Evolutionary conservation across 2,888 invertebrate genomes (phyloP).

Genomic region (Agrochola lychnidis): DNA sequence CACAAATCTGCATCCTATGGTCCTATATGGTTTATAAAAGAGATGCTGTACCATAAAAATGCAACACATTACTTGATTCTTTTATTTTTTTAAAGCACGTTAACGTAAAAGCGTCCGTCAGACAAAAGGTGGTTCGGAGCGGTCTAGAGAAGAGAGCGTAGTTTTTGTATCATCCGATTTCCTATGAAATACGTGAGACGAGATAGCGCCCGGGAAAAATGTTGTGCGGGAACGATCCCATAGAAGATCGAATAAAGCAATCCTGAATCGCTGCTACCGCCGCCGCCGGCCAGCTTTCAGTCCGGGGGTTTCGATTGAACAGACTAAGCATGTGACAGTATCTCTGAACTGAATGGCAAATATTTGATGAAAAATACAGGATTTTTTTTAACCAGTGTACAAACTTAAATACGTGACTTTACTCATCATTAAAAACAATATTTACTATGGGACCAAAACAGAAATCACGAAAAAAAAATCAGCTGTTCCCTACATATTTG

Average conservation of each 20-base stretch:
- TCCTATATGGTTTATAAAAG: not conserved
- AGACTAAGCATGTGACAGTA: constrained; percentile 14
- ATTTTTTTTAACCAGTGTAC: too few relatives aligned
- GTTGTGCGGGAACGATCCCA: constrained; percentile 24
- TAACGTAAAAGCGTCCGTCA: constrained; percentile 10
- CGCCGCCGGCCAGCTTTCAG: constrained; percentile 5
- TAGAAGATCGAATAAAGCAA: constrained; percentile 46
- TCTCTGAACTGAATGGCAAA: constrained; percentile 4
- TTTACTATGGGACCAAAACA: too few relatives aligned
- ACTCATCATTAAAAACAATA: too few relatives aligned
- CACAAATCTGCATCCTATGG: not conserved
- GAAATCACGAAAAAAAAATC: too few relatives aligned
- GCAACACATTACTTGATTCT: not conserved
- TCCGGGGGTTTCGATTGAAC: constrained; percentile 10
- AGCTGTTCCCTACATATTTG: too few relatives aligned
- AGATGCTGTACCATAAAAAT: not conserved
- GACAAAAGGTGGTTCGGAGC: constrained; percentile 37
- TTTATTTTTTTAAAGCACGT: constrained; percentile 18
- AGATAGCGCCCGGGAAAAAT: constrained; percentile 51
- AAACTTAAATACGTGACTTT: too few relatives aligned
- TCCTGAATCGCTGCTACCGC: constrained; percentile 22
- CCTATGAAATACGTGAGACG: constrained; percentile 58
- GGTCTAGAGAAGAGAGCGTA: constrained; percentile 19
- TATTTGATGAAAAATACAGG: not conserved
- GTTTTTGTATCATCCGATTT: constrained; percentile 60